phyloP scores from a whole-genome alignment of 2,888 invertebrate species.

The Protonemura montana region DNA sequence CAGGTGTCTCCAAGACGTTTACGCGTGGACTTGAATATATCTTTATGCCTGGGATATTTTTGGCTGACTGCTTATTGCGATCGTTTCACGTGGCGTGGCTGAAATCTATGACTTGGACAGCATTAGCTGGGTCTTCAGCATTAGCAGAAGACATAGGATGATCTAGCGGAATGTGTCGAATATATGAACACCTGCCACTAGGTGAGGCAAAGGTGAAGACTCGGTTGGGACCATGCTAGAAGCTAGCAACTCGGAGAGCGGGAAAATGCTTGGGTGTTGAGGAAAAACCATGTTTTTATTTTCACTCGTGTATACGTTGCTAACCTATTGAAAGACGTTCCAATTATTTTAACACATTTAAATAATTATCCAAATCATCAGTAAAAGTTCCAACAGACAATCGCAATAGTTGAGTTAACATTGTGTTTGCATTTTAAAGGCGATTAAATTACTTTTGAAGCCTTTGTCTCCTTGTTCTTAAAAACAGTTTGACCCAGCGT shows the following conservation, averaged over 20 bases:
- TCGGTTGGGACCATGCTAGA: background rate
- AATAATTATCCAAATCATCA: background rate
- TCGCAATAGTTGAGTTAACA: background rate
- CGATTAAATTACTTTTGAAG: background rate
- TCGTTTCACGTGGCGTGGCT: background rate
- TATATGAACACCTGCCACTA: background rate
- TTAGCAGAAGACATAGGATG: background rate
- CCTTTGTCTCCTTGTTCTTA: background rate
- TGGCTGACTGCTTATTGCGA: background rate
- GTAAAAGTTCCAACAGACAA: background rate
- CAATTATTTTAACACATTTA: background rate
- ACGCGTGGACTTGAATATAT: background rate
- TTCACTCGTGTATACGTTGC: background rate
- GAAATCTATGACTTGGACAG: background rate
- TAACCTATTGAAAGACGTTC: background rate
- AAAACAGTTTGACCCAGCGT: slow-evolving; percentile 7
- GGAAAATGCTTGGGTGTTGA: background rate
- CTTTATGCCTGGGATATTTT: background rate
- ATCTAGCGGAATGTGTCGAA: background rate
- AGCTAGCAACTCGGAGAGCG: background rate
- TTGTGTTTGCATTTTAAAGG: background rate
- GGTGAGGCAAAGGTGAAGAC: background rate
- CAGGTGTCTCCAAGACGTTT: background rate
- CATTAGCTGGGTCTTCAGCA: background rate
- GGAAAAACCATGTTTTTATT: background rate